phyloP scores from a whole-genome alignment of 2,113 vertebrate species.

The Odobenus rosmarus region DNA sequence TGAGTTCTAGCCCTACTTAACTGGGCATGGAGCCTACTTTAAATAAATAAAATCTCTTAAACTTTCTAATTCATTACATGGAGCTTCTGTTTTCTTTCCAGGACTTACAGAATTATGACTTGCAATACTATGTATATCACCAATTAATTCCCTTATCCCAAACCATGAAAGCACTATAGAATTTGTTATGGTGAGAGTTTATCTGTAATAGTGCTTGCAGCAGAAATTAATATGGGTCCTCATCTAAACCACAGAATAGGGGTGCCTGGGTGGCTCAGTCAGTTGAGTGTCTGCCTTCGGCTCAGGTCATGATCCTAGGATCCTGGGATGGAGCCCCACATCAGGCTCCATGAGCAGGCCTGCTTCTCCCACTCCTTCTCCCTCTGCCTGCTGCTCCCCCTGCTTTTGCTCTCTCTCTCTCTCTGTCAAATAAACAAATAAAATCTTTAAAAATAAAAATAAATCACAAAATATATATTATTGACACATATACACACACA shows the following conservation, averaged over 20 bases:
- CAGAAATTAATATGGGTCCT: background rate
- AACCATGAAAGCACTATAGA: background rate
- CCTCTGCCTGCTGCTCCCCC: no score
- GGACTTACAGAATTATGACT: background rate
- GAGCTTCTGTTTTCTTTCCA: background rate
- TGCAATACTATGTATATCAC: background rate
- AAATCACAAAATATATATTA: background rate
- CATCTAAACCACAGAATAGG: background rate
- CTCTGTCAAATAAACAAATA: no score
- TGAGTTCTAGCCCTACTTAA: background rate
- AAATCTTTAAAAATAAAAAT: no score
- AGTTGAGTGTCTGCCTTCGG: background rate
- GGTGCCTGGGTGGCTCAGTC: background rate
- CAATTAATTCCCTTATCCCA: constrained; percentile 10
- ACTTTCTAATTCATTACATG: constrained; percentile 19
- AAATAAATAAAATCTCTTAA: background rate
- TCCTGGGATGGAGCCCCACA: no score
- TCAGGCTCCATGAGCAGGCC: no score
- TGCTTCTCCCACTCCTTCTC: no score
- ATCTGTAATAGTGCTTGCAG: background rate
- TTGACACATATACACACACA: background rate
- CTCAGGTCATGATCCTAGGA: no score
- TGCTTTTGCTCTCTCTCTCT: no score
- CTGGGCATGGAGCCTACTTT: background rate
- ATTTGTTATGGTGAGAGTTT: background rate